Percentiles rank a stretch among this genome's conserved stretches.
phyloP scores from a whole-genome alignment of 2,113 vertebrate genomes.

The Raja brachyura region DNA sequence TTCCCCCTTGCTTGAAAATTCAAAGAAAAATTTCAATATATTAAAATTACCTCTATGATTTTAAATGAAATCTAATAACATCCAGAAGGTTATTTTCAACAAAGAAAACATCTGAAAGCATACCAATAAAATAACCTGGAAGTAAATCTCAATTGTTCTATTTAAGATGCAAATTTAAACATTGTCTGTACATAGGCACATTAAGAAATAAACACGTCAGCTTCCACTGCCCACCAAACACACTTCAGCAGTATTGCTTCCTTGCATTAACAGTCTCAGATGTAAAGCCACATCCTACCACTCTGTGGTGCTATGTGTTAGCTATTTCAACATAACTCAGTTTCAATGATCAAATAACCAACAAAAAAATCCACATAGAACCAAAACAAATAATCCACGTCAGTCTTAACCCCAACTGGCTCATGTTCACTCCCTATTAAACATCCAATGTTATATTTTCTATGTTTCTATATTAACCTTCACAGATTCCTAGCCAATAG shows the following conservation, averaged over 20 bases:
- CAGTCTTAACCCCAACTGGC: neutral
- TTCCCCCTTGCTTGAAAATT: neutral
- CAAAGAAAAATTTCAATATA: neutral
- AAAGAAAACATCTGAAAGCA: neutral
- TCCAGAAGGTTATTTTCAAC: neutral
- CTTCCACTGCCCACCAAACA: neutral
- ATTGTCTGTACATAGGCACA: neutral
- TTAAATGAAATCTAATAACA: neutral
- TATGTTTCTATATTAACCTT: too few species aligned
- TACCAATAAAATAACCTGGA: neutral
- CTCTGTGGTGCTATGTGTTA: slow-evolving; percentile 16
- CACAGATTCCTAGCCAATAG: neutral
- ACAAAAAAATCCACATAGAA: neutral
- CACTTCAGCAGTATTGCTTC: neutral
- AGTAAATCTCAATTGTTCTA: neutral
- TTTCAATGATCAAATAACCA: neutral
- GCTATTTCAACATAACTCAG: neutral
- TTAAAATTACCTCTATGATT: neutral
- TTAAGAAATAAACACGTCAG: neutral
- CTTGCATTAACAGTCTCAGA: neutral
- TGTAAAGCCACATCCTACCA: slow-evolving; percentile 19
- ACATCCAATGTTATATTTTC: too few species aligned
- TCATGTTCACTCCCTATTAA: neutral
- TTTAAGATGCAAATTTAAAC: neutral
- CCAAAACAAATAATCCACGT: neutral